Conservation (phyloP, 92 coral and sea anemone genomes). For the Ricordea florida region DNA sequence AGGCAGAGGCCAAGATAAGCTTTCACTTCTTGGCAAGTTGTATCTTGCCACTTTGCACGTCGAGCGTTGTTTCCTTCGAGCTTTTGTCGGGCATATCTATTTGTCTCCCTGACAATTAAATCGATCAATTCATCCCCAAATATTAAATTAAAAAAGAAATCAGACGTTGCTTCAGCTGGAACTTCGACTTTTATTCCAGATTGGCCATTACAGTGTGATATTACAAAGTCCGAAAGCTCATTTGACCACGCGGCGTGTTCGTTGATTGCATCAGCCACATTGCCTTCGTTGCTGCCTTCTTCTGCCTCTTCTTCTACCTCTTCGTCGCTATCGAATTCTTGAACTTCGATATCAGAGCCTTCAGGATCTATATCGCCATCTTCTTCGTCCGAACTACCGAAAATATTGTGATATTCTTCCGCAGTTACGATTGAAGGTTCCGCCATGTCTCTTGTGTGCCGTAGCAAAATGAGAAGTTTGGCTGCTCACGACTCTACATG, state of each 20-base stretch:
- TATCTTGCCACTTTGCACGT: constrained; percentile 1
- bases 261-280: background rate
- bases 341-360: background rate
- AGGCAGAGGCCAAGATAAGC: constrained; percentile 25
- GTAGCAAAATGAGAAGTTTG: background rate
- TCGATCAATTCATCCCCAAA: constrained; percentile 5
- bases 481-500: background rate
- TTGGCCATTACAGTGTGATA: background rate
- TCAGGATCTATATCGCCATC: background rate
- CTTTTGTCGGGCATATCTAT: constrained; percentile 11
- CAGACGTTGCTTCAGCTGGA: background rate
- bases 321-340: background rate
- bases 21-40: constrained; percentile 2
- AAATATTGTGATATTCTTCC: background rate
- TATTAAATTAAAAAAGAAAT: background rate
- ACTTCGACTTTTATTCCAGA: background rate
- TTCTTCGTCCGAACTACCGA: background rate
- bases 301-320: background rate
- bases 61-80: background rate
- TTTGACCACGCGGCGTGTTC: constrained; percentile 31
- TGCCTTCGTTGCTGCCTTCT: background rate
- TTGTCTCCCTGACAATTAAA: background rate
- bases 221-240: background rate
- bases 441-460: background rate
- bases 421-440: background rate